A percentile compares a stretch with the other conserved stretches of the same genome.
These are phyloP conservation scores for Merluccius polli DNA, from an alignment of 2,797 vertebrate species.

Conservation along the genomic window DNA sequence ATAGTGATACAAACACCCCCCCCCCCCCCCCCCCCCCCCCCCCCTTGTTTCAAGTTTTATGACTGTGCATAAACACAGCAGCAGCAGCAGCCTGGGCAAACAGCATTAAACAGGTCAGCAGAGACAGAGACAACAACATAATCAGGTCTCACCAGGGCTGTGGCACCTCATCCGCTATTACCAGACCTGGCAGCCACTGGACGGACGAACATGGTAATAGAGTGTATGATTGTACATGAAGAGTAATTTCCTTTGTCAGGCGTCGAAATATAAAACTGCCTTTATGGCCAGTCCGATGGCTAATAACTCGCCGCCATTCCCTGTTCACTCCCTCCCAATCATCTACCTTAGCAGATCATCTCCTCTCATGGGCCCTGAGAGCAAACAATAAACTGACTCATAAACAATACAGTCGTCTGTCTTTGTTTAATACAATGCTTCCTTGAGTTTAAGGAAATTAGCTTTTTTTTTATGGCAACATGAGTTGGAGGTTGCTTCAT, in stretches of 20 bases:
- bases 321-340: not conserved
- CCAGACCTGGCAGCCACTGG: not conserved
- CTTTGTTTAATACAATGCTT: not conserved
- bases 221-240: not conserved
- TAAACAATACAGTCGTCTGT: not conserved
- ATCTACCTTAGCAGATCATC: not conserved
- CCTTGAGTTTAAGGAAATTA: not conserved
- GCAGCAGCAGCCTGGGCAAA: not conserved
- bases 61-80: not conserved
- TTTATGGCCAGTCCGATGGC: not conserved
- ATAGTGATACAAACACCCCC: not conserved
- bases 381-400: not conserved
- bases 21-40: not conserved
- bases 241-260: conserved; percentile 1
- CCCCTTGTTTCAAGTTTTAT: not conserved
- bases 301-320: not conserved
- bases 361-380: not conserved
- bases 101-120: not conserved
- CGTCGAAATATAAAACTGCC: not conserved
- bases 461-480: not conserved
- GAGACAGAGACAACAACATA: not conserved
- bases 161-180: not conserved
- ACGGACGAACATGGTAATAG: not conserved
- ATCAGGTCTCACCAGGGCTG: not conserved
- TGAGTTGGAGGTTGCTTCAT: not conserved